Base-by-base conservation (phyloP, 30 jellyfish, hydroid and myxozoan species). In the Calvadosia cruxmelitensis region DNA sequence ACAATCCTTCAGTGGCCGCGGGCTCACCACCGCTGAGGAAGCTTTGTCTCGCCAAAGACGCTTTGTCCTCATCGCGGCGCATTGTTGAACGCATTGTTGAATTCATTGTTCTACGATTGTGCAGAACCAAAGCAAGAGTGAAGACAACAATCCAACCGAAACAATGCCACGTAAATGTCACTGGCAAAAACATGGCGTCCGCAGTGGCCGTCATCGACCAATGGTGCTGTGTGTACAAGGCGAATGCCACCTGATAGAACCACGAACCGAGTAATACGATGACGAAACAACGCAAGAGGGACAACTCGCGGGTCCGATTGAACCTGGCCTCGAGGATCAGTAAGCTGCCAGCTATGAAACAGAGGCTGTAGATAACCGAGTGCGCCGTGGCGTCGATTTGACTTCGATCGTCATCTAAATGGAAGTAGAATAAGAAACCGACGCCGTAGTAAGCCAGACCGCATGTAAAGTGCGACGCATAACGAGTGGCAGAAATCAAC, bases 151-250 rank as follows among this genome's bases (percentile, higher is more conserved):
- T 1, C 57, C 70, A n/a, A 28, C 34, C 70, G 31, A 79, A 52
- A 34, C 83, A 72, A 34, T 79, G 93, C 93, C 93, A 79, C 0
- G 83, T 62, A 24, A 79, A 79, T 31, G 75, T 79, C 1, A 79
- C 64, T 34, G 93, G 93, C 20, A 66, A 76, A 50, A 79, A 52
- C 84, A 79, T 71, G 34, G 84, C 79, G 0, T 80, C 93, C 24
- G 84, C 69, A 13, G 33, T 34, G 7, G 93, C 70, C 63, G 61
- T 71, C 34, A 31, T 30, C 30, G 83, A 70, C 84, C 83, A 79
- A 15, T 50, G 75, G 0, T 66, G 51, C 5, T 83, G 93, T 0
- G 82, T 81, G 33, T 79, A 73, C 32, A 79, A 50, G 84, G 70
- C 65, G 64, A 70, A 70, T 1, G 93, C 69, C 66, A 79, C 66